Conservation (phyloP, 2,888 invertebrate genomes). For the Fragum sueziense region DNA sequence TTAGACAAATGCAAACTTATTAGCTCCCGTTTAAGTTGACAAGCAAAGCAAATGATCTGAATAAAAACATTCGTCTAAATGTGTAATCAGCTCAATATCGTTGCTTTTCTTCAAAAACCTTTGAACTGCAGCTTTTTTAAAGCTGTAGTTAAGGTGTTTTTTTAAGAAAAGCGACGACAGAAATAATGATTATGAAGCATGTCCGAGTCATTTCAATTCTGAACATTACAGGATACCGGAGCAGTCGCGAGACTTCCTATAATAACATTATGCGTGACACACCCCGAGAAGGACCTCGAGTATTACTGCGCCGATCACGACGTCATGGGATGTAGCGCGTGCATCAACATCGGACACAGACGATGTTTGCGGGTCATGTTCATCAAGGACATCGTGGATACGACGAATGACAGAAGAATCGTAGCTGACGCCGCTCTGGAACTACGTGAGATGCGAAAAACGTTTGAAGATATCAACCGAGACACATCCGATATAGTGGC, state of each 20-base stretch:
- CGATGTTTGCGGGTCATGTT: constrained; percentile 59
- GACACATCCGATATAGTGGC: constrained; percentile 53
- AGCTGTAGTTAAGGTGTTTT: too few species aligned
- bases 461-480: constrained; percentile 56
- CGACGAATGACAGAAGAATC: constrained; percentile 50
- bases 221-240: constrained; percentile 60
- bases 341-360: constrained; percentile 55
- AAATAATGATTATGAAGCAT: too few species aligned
- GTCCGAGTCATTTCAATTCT: too few species aligned
- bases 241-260: constrained; percentile 52
- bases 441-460: constrained; percentile 48
- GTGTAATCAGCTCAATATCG: too few species aligned
- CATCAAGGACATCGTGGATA: constrained; percentile 57
- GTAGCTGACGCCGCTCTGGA: constrained; percentile 59
- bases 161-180: too few species aligned
- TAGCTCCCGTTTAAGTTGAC: too few species aligned
- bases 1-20: too few species aligned
- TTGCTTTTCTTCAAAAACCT: too few species aligned
- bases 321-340: constrained; percentile 60
- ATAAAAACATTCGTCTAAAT: too few species aligned
- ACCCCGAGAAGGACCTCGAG: constrained; percentile 57
- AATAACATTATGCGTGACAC: constrained; percentile 53
- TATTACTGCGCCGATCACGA: constrained; percentile 61
- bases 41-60: too few species aligned
- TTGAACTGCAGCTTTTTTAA: too few species aligned